These are phyloP conservation scores for Limnephilus rhombicus DNA, from an alignment of 2,888 invertebrate species.

Conservation along the genomic window DNA sequence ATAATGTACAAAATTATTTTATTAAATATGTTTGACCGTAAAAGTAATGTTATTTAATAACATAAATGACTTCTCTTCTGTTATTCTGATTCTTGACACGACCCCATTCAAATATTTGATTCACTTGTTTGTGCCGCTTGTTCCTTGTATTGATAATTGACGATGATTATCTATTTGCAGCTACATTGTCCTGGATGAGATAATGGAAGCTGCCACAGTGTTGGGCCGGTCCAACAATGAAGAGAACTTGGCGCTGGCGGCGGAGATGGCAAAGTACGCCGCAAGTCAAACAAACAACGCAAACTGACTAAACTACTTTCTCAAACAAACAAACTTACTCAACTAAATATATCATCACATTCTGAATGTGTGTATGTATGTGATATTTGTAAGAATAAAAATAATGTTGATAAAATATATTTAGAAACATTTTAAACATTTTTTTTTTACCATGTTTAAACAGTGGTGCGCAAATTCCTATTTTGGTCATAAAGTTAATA, in stretches of 20 bases:
- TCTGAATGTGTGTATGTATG: conserved; percentile 18
- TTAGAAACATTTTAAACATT: background rate
- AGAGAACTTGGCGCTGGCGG: conserved; percentile 78
- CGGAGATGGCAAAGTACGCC: conserved; percentile 78
- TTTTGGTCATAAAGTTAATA: background rate
- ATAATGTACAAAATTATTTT: no score
- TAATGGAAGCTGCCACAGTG: conserved; percentile 79
- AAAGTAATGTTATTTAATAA: no score
- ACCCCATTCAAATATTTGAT: background rate
- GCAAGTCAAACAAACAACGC: conserved; percentile 71
- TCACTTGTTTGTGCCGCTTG: background rate
- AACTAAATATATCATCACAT: conserved; percentile 14
- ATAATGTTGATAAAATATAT: conserved; percentile 64
- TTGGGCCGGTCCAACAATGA: conserved; percentile 78
- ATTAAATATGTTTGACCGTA: no score
- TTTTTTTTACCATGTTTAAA: background rate
- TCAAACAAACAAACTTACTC: conserved; percentile 66
- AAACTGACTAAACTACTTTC: conserved; percentile 71
- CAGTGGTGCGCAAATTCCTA: background rate
- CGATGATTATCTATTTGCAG: conserved; percentile 72
- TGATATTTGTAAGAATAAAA: conserved; percentile 64
- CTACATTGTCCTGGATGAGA: conserved; percentile 78
- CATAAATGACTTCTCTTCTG: background rate
- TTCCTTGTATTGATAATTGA: background rate
- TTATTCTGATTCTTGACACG: no score